Conservation (phyloP, 2,888 invertebrate species). For the Pseudoips prasinana region DNA sequence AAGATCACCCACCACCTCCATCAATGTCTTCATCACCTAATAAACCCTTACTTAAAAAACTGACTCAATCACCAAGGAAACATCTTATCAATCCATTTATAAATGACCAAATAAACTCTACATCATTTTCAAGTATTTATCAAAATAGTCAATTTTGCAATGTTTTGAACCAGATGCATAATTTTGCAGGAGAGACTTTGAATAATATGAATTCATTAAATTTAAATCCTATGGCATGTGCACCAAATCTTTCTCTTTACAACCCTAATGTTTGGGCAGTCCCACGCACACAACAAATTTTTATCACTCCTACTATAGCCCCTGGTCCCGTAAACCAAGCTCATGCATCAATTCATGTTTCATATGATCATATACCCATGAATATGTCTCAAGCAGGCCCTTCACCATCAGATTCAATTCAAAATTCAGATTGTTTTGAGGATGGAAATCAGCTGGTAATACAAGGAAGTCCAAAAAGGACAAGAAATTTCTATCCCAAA, state of each 20-base stretch:
- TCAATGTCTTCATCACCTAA: conserved; percentile 1
- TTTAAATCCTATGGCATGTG: conserved; percentile 5
- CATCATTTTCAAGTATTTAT: too few relatives aligned
- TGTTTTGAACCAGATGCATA: conserved; percentile 4
- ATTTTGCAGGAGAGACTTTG: background rate
- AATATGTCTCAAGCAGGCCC: conserved; percentile 3
- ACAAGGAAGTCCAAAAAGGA: background rate
- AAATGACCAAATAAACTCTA: background rate
- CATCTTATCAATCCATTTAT: conserved; percentile 1
- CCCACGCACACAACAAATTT: conserved; percentile 17
- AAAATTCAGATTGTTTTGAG: conserved; percentile 5
- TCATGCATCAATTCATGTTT: conserved; percentile 13
- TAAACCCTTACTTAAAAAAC: background rate
- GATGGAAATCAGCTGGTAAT: conserved; percentile 1
- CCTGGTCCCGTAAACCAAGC: conserved; percentile 20
- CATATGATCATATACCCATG: conserved; percentile 3
- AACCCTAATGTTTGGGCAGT: conserved; percentile 37
- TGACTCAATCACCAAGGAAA: background rate
- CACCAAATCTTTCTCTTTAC: conserved; percentile 10
- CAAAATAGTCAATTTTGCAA: background rate
- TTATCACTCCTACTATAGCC: conserved; percentile 16
- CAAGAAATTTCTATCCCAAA: conserved; percentile 2
- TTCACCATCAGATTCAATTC: conserved; percentile 2
- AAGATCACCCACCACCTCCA: conserved; percentile 34
- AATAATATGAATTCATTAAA: conserved; percentile 13